Percentiles rank a stretch among this genome's conserved stretches.
Evolutionary conservation across 2,888 invertebrate genomes (phyloP).

Genomic region (Serripes groenlandicus): DNA sequence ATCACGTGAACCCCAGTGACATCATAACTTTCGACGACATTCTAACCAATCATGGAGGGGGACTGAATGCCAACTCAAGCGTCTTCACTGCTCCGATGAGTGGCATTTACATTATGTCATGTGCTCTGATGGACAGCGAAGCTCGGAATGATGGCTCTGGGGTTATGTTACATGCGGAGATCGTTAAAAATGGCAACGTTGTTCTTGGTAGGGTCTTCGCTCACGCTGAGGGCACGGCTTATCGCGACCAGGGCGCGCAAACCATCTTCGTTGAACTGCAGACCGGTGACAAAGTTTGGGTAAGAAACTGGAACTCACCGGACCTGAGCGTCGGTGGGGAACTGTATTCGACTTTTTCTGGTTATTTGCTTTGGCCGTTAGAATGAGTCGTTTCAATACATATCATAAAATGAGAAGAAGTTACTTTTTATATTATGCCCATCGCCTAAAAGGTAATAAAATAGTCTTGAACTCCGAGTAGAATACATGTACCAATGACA

Average conservation of each 20-base stretch:
- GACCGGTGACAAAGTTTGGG: slow-evolving; percentile 32
- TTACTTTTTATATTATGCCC: no score
- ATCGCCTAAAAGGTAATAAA: no score
- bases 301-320: slow-evolving; percentile 24
- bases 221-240: slow-evolving; percentile 5
- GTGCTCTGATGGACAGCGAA: not conserved
- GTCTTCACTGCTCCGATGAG: not conserved
- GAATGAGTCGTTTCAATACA: slow-evolving; percentile 8
- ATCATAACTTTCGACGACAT: slow-evolving; percentile 9
- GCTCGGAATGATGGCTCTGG: not conserved
- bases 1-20: not conserved
- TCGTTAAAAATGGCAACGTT: slow-evolving; percentile 30
- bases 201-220: slow-evolving; percentile 37
- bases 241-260: slow-evolving; percentile 51
- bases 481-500: no score
- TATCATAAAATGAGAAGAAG: no score
- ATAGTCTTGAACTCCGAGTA: no score
- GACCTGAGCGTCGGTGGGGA: slow-evolving; percentile 39
- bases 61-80: not conserved
- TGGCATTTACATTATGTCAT: slow-evolving; percentile 1
- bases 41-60: slow-evolving; percentile 1
- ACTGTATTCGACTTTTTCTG: slow-evolving; percentile 44
- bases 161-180: slow-evolving; percentile 33
- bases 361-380: slow-evolving; percentile 24
- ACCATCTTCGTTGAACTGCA: slow-evolving; percentile 32